Conservation (phyloP, 2,113 vertebrate species). For the Phrynocephalus versicolor region DNA sequence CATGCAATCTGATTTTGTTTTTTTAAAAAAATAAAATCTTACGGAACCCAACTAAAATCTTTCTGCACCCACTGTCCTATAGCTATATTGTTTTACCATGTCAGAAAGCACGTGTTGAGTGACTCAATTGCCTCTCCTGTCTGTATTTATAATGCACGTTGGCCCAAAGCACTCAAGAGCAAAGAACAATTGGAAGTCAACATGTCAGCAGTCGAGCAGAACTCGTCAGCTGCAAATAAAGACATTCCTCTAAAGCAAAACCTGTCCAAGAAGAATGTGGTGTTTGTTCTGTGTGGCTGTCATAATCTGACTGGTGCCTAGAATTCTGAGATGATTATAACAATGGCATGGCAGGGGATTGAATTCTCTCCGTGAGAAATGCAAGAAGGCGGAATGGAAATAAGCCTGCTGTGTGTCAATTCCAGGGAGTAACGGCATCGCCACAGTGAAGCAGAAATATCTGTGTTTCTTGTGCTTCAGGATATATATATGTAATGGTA, state of each 20-base stretch:
- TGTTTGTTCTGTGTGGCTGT: constrained; percentile 20
- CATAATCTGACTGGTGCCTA: constrained; percentile 40
- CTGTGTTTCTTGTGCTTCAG: neutral
- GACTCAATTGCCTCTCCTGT: neutral
- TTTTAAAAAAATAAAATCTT: neutral
- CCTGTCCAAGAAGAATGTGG: neutral
- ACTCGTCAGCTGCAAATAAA: constrained; percentile 28
- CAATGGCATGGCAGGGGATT: constrained; percentile 30
- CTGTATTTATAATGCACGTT: neutral
- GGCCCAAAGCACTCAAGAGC: fast-evolving
- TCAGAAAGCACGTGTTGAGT: neutral
- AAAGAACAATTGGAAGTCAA: neutral
- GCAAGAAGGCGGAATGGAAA: neutral
- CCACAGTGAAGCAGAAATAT: neutral
- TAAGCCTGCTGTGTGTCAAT: neutral
- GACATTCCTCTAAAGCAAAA: neutral
- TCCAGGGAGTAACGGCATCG: neutral
- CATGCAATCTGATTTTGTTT: neutral
- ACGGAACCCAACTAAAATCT: neutral
- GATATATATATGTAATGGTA: constrained; percentile 35
- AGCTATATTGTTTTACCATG: neutral
- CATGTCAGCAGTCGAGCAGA: fast-evolving
- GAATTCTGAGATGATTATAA: constrained; percentile 38
- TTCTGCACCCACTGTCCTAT: neutral
- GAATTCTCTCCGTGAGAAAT: constrained; percentile 42